phyloP scores from a whole-genome alignment of 2,113 vertebrate species.

The Gymnobelideus leadbeateri region DNA sequence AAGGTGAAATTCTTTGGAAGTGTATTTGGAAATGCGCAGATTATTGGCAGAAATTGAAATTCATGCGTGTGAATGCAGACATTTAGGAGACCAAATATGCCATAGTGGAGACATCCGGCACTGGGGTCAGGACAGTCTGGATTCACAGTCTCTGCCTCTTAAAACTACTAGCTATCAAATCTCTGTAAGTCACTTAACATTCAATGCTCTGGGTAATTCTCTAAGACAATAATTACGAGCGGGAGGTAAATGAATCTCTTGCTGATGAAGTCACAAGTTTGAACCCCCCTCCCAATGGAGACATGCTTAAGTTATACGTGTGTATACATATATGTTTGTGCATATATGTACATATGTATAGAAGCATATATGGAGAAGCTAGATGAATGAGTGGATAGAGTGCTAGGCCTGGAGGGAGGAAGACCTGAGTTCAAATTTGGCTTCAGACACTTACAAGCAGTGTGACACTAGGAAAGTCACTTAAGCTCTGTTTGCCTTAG shows the following conservation, averaged over 20 bases:
- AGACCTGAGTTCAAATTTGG: no score
- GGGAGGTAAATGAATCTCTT: not conserved
- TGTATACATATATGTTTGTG: not conserved
- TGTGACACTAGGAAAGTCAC: no score
- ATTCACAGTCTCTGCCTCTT: not conserved
- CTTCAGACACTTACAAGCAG: no score
- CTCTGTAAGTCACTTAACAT: not conserved
- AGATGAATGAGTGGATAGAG: no score
- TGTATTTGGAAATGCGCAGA: not conserved
- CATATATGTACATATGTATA: not conserved
- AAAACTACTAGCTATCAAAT: not conserved
- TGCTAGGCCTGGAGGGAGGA: no score
- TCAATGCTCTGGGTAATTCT: not conserved
- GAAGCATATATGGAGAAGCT: no score
- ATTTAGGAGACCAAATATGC: not conserved
- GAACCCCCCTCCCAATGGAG: not conserved
- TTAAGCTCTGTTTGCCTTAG: no score
- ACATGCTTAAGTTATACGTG: not conserved
- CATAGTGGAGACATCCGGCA: not conserved
- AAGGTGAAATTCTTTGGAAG: not conserved
- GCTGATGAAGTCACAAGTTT: not conserved
- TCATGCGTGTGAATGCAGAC: not conserved
- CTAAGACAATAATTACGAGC: not conserved
- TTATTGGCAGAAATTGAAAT: conserved; percentile 53
- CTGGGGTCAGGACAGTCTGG: not conserved